Percentiles rank a stretch among this genome's conserved stretches.
These are phyloP conservation scores for Halcyon senegalensis DNA, from an alignment of 2,113 vertebrate species.

Conservation along the genomic window DNA sequence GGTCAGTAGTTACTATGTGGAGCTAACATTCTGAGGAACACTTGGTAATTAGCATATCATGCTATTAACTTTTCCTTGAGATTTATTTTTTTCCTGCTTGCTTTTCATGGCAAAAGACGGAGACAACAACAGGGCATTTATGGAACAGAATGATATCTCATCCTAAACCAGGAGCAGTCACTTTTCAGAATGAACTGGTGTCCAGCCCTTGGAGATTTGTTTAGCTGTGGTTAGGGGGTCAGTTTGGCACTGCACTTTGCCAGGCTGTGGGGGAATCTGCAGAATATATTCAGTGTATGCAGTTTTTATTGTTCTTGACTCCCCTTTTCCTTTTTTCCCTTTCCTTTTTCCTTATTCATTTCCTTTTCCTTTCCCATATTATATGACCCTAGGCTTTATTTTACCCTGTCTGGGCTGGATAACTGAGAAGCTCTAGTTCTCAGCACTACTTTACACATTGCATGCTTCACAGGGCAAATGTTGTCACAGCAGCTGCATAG, in stretches of 20 bases:
- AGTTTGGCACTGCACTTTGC: neutral
- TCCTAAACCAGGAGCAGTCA: neutral
- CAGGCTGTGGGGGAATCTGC: neutral
- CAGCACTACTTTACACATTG: neutral
- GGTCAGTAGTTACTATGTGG: neutral
- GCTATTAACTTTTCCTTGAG: neutral
- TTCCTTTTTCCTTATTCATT: no score
- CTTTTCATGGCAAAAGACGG: neutral
- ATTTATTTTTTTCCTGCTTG: neutral
- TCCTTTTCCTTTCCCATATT: neutral
- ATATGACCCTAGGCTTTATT: neutral
- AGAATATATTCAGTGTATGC: neutral
- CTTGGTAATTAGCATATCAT: constrained; percentile 4
- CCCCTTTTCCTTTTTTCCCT: neutral
- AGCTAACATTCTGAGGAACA: constrained; percentile 1
- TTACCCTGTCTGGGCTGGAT: neutral
- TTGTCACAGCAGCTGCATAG: neutral
- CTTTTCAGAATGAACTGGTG: neutral
- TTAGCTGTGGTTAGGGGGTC: neutral
- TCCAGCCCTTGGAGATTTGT: neutral
- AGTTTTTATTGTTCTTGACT: neutral
- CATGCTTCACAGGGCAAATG: neutral
- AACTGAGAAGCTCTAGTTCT: neutral
- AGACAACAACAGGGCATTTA: neutral
- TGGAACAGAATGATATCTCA: neutral